A percentile compares a stretch with the other conserved stretches of the same genome.
Evolutionary conservation across 2,797 vertebrate species (phyloP).

Genomic region (Fratercula arctica): DNA sequence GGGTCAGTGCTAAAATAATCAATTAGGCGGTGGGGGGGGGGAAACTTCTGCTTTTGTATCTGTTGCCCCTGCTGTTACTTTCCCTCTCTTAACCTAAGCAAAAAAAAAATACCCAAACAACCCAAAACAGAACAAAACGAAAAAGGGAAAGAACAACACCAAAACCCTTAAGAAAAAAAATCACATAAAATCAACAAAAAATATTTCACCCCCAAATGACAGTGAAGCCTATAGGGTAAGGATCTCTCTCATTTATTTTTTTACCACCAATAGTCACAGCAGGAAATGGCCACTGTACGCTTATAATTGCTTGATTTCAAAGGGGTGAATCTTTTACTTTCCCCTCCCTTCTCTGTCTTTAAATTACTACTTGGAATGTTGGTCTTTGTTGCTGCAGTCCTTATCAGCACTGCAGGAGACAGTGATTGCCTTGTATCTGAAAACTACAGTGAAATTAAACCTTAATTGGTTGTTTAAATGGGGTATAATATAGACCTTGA

Average conservation of each 20-base stretch:
- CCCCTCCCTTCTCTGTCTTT: conserved; percentile 23
- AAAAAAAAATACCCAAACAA: not conserved
- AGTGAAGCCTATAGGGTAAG: not conserved
- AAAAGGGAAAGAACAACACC: not conserved
- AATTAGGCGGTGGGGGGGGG: not conserved
- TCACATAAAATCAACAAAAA: not conserved
- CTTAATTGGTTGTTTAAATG: conserved; percentile 61
- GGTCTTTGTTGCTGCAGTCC: conserved; percentile 48
- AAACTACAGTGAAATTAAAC: conserved; percentile 61
- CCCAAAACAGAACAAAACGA: not conserved
- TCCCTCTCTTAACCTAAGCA: not conserved
- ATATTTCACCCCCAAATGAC: not conserved
- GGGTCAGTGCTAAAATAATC: conserved; percentile 41
- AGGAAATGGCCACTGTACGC: conserved; percentile 9
- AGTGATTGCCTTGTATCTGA: conserved; percentile 53
- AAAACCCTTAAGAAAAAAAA: not conserved
- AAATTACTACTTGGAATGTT: conserved; percentile 44
- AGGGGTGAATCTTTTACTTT: conserved; percentile 2
- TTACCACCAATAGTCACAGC: not conserved
- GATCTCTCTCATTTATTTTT: conserved; percentile 23
- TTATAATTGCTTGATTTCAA: conserved; percentile 41
- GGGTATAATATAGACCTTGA: conserved; percentile 48
- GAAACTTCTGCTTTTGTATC: not conserved
- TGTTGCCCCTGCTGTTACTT: not conserved
- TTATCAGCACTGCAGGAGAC: conserved; percentile 54